These are phyloP conservation scores for Gibbula magus DNA, from an alignment of 2,888 invertebrate species.

Conservation along the genomic window DNA sequence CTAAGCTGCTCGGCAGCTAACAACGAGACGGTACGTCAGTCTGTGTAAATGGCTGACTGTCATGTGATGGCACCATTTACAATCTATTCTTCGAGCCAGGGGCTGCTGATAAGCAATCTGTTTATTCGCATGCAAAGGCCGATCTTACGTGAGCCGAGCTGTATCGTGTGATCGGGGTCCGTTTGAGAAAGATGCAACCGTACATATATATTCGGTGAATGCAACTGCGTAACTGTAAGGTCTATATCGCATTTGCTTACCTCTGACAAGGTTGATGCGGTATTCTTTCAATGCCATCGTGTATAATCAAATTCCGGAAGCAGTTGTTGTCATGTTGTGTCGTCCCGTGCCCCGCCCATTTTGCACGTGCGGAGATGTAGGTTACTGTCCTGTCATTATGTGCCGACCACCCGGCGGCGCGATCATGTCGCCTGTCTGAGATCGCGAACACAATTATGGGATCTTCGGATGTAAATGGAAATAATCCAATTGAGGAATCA, in stretches of 20 bases:
- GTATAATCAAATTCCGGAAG: neutral
- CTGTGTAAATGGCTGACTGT: no score
- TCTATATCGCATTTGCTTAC: slow-evolving; percentile 8
- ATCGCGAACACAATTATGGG: neutral
- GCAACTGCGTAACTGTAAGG: neutral
- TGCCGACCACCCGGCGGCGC: neutral
- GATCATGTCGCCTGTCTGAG: neutral
- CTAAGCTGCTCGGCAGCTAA: no score
- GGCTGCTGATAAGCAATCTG: no score
- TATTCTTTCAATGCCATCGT: slow-evolving; percentile 20
- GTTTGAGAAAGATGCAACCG: neutral
- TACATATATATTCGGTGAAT: neutral
- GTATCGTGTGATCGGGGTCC: neutral
- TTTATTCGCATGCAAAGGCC: no score
- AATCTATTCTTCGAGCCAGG: no score
- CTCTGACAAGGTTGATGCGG: slow-evolving; percentile 10
- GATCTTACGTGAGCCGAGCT: no score
- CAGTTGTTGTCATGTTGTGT: slow-evolving; percentile 1
- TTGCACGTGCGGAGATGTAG: slow-evolving; percentile 5
- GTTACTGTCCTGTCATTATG: neutral
- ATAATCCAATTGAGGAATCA: slow-evolving; percentile 6
- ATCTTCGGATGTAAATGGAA: neutral
- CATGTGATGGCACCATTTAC: no score
- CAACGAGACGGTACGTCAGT: no score
- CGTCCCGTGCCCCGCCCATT: neutral